Evolutionary conservation across 2,797 vertebrate genomes (phyloP).

Genomic region (Mormyrus proboscirostris): DNA sequence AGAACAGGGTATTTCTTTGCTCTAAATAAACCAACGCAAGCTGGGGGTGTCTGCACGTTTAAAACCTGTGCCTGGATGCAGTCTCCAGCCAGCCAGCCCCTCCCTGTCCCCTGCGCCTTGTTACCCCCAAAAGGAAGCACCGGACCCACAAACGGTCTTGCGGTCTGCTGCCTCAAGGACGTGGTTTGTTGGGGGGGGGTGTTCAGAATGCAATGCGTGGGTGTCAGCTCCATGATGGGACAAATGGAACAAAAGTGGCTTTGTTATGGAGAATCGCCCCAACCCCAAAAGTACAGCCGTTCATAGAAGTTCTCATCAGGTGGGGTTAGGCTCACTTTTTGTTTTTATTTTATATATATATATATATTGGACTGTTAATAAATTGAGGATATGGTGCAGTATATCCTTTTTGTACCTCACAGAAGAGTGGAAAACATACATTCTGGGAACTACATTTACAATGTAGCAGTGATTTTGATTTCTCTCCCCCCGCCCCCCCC

Average conservation of each 20-base stretch:
- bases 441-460: conserved; percentile 73
- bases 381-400: conserved; percentile 65
- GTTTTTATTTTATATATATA: conserved; percentile 32
- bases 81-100: not conserved
- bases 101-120: not conserved
- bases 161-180: conserved; percentile 30
- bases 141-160: conserved; percentile 51
- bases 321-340: not conserved
- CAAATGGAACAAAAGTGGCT: conserved; percentile 33
- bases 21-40: conserved; percentile 51
- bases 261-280: conserved; percentile 63
- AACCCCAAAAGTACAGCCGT: conserved; percentile 51
- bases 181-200: not conserved
- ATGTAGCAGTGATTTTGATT: conserved; percentile 75
- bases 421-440: conserved; percentile 26
- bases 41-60: conserved; percentile 41
- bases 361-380: conserved; percentile 36
- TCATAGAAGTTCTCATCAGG: conserved; percentile 49
- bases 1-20: conserved; percentile 52
- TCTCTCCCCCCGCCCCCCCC: conserved; percentile 35
- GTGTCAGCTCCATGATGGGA: conserved; percentile 19
- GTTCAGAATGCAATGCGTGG: not conserved
- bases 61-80: not conserved
- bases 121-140: conserved; percentile 22
- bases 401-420: conserved; percentile 13